Conservation (phyloP, 2,888 invertebrate species). For the Eilema griseolum region DNA sequence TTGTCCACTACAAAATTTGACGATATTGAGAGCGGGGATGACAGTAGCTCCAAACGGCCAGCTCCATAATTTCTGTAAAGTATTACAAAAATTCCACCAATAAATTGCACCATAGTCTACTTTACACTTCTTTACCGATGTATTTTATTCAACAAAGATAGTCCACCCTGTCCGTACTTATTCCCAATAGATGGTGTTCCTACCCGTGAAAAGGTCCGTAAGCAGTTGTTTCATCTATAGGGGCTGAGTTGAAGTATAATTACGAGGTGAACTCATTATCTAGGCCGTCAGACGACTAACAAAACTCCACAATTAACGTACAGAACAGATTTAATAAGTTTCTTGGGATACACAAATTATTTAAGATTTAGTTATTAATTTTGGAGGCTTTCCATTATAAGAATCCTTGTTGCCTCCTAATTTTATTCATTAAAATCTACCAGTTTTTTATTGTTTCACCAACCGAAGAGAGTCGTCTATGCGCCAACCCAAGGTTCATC, state of each 20-base stretch:
- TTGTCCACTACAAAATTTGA: too few relatives aligned
- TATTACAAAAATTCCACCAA: too few relatives aligned
- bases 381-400: background rate
- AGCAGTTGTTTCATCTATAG: slow-evolving; percentile 51
- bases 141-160: background rate
- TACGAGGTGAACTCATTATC: slow-evolving; percentile 46
- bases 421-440: background rate
- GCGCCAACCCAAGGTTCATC: too few relatives aligned
- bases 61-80: too few relatives aligned
- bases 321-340: slow-evolving; percentile 44
- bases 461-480: too few relatives aligned
- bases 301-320: slow-evolving; percentile 43
- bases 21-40: too few relatives aligned
- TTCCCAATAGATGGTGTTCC: background rate
- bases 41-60: too few relatives aligned
- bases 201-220: slow-evolving; percentile 34
- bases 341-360: slow-evolving; percentile 24
- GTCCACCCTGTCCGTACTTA: background rate
- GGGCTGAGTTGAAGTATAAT: slow-evolving; percentile 44
- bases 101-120: too few relatives aligned
- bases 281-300: slow-evolving; percentile 31
- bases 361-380: slow-evolving; percentile 7
- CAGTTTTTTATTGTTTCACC: background rate
- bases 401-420: background rate
- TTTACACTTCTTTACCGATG: too few relatives aligned